phyloP scores from a whole-genome alignment of 2,888 invertebrate genomes.

The Girardia tigrina region DNA sequence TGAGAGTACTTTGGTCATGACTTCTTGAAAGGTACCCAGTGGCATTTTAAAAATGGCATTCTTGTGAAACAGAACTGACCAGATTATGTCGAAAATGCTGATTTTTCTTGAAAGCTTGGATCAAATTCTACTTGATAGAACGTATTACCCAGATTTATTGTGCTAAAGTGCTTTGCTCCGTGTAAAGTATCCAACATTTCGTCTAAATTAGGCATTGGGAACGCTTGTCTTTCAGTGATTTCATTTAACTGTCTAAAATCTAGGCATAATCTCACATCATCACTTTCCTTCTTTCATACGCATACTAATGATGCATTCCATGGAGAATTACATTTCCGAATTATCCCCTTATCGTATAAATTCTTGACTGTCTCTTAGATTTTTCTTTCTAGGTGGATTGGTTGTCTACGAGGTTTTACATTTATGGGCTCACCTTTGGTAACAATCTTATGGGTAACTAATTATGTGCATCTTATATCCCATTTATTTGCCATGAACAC shows the following conservation, averaged over 20 bases:
- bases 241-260: constrained; percentile 36
- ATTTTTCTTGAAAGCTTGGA: constrained; percentile 31
- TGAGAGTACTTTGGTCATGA: neutral
- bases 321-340: constrained; percentile 1
- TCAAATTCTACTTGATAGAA: constrained; percentile 36
- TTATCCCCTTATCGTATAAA: neutral
- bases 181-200: constrained; percentile 37
- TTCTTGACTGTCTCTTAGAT: too few relatives aligned
- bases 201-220: constrained; percentile 37
- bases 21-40: too few relatives aligned
- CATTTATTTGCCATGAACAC: too few relatives aligned
- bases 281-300: constrained; percentile 38
- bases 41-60: too few relatives aligned
- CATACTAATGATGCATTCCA: constrained; percentile 38
- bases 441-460: too few relatives aligned
- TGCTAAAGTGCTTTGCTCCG: constrained; percentile 33
- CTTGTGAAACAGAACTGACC: neutral
- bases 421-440: too few relatives aligned
- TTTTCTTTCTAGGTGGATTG: too few relatives aligned
- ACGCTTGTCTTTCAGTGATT: constrained; percentile 34
- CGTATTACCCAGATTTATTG: constrained; percentile 35
- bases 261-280: constrained; percentile 37
- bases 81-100: constrained; percentile 36
- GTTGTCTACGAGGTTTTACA: too few relatives aligned
- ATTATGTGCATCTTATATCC: too few relatives aligned